phyloP scores from a whole-genome alignment of 2,888 invertebrate genomes.

The Pristionchus arcanus region DNA sequence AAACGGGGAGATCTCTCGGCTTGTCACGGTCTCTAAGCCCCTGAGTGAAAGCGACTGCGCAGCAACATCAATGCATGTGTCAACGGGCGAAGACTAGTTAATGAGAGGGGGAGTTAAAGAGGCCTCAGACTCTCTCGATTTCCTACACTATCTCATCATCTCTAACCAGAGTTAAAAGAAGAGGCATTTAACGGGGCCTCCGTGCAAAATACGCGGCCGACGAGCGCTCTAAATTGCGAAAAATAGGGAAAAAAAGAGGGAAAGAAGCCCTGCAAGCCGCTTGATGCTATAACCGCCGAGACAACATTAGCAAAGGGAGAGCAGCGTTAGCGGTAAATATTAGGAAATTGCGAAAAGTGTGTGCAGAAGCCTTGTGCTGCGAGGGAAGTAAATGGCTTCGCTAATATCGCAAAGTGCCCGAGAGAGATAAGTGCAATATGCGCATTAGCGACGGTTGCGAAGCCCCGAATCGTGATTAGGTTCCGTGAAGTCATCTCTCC shows the following conservation, averaged over 20 bases:
- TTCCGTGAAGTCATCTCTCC: too few species aligned
- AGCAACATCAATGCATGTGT: too few species aligned
- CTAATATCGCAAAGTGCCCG: constrained; percentile 22
- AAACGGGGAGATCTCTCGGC: background rate
- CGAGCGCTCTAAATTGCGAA: background rate
- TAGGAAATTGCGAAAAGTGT: background rate
- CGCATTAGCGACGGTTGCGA: too few species aligned
- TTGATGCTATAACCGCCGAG: background rate
- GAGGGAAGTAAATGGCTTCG: constrained; percentile 2
- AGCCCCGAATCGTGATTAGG: too few species aligned
- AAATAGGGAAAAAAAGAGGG: too few species aligned
- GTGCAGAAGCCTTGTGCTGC: background rate
- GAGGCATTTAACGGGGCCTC: background rate
- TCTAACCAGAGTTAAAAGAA: background rate
- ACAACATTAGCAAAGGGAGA: too few species aligned
- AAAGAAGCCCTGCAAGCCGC: background rate
- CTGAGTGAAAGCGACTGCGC: too few species aligned
- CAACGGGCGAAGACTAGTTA: too few species aligned
- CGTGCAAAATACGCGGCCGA: too few species aligned
- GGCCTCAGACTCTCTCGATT: background rate
- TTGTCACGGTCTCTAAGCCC: too few species aligned
- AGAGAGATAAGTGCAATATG: background rate
- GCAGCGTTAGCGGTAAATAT: too few species aligned
- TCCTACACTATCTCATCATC: background rate
- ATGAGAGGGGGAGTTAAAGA: background rate